Conservation (phyloP, 1,140 invertebrate species). For the Microplitis demolitor region DNA sequence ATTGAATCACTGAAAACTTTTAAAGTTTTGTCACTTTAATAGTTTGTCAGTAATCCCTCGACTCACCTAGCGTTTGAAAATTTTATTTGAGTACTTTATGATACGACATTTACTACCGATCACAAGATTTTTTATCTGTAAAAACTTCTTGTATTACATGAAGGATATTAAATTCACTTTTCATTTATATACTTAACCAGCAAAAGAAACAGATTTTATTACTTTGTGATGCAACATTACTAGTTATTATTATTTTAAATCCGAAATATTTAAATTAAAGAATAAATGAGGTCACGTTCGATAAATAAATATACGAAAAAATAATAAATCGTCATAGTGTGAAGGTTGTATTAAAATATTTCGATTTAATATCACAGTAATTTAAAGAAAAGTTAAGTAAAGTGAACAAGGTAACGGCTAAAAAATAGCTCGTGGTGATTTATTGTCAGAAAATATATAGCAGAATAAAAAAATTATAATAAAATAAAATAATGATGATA, state of each 20-base stretch:
- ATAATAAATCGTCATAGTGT: no score
- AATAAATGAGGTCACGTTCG: no score
- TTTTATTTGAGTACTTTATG: neutral
- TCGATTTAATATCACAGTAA: no score
- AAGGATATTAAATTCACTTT: neutral
- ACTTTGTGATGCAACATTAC: neutral
- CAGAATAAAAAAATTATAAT: neutral
- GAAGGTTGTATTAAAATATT: no score
- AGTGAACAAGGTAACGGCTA: neutral
- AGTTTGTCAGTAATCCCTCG: neutral
- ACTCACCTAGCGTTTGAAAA: neutral
- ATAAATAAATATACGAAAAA: no score
- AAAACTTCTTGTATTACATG: conserved; percentile 5
- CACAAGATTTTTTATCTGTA: neutral
- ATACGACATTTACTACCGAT: no score
- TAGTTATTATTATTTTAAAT: no score
- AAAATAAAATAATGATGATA: neutral
- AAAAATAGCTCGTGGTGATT: neutral
- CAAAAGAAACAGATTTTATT: neutral
- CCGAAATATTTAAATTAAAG: no score
- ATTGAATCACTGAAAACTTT: neutral
- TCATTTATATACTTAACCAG: neutral
- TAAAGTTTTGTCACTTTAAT: neutral
- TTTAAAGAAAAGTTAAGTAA: no score
- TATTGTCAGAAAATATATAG: neutral